Base-by-base conservation (phyloP, 1,140 invertebrate genomes). In the Sycophila sp. region DNA sequence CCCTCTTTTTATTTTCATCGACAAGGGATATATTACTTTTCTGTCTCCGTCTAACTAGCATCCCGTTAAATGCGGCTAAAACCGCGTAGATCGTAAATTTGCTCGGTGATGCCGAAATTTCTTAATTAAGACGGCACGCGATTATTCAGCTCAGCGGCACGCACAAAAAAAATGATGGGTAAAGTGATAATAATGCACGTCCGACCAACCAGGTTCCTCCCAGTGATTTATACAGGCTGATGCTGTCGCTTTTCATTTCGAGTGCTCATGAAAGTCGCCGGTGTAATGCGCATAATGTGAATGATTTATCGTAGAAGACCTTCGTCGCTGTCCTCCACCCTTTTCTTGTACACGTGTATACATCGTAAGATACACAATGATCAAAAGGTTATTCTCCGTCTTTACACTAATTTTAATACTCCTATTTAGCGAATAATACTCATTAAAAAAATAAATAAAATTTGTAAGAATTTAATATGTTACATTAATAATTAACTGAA, bases 101-200 rank as follows among this genome's bases (percentile, higher is more conserved):
- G n/a, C n/a, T n/a, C 72, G 72, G 80, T 78, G 78, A 81, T 71
- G 73, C 71, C 77, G 64, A 80, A 83, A 80, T 83, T 82, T 83
- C 81, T 83, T 81, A 78, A 82, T 83, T 82, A 82, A 80, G 76
- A 73, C 75, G 59, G 70, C 77, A 78, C 79, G 79, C 78, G 76
- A 85, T 76, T 63, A 49, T 55, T 53, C 38, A 36, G 19, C 34
- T 24, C n/a, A 6, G 24, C 36, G 59, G 17, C 67, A 49, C 36
- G 51, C 45, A n/a, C n/a, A 47, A 32, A 26, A 6, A 30, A 49
- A n/a, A 60, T 47, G 60, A 60, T 59, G 17, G n/a, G 42, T 49
- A 17, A 45, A 60, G 38, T 51, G 55, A 22, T 60, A 68, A 68
- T 34, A n/a, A n/a, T n/a, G 0, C 8, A n/a, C 30, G 1, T 2